Percentiles rank a stretch among this genome's conserved stretches.
These are phyloP conservation scores for Elgonia sp. DNA, from an alignment of 2,888 invertebrate species.

Conservation along the genomic window DNA sequence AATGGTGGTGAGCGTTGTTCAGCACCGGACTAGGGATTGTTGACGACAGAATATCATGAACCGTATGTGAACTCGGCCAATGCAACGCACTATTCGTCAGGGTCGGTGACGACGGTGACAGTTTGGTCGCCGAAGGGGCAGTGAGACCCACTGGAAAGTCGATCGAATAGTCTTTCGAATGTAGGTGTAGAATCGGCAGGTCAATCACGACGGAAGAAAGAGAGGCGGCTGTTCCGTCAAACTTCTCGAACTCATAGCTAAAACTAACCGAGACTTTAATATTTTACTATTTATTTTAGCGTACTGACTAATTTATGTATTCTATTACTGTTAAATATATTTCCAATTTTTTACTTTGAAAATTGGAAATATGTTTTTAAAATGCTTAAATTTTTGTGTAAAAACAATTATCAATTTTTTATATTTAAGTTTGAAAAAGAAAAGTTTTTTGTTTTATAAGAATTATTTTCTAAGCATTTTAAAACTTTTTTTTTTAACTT, in stretches of 20 bases:
- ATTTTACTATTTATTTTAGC: constrained; percentile 71
- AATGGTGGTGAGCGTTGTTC: constrained; percentile 81
- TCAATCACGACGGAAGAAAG: constrained; percentile 80
- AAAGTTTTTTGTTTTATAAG: no score
- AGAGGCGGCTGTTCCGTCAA: constrained; percentile 81
- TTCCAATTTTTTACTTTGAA: no score
- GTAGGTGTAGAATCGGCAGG: constrained; percentile 76
- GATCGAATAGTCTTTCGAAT: constrained; percentile 79
- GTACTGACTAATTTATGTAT: no score
- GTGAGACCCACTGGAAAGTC: constrained; percentile 83
- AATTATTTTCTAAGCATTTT: no score
- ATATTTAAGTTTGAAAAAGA: no score
- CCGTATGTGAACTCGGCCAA: constrained; percentile 86
- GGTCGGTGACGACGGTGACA: constrained; percentile 85
- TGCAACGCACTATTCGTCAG: constrained; percentile 87
- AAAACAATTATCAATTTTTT: no score
- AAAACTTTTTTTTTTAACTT: no score
- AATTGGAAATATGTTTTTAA: no score
- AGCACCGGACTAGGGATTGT: constrained; percentile 80
- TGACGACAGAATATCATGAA: constrained; percentile 85
- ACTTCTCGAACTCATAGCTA: constrained; percentile 81
- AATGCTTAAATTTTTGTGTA: no score
- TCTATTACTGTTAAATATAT: no score
- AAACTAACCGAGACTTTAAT: constrained; percentile 79
- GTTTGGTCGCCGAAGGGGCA: constrained; percentile 85